These are phyloP conservation scores for Natrix natrix DNA, from an alignment of 2,797 vertebrate species.

Conservation along the genomic window DNA sequence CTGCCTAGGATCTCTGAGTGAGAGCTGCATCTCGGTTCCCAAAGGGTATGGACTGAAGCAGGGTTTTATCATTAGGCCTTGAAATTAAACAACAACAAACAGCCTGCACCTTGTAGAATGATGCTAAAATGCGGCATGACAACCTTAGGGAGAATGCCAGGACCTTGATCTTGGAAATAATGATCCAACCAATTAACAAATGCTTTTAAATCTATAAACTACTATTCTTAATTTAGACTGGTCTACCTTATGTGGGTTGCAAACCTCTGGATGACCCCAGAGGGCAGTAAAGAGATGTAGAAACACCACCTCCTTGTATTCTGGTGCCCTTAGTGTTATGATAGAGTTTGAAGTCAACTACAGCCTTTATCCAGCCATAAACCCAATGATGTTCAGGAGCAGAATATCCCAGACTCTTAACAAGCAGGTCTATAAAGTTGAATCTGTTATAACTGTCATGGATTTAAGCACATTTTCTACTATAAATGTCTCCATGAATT, in stretches of 20 bases:
- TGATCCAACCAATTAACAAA: not conserved
- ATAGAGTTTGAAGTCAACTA: not conserved
- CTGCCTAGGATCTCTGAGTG: conserved; percentile 59
- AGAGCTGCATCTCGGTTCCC: conserved; percentile 53
- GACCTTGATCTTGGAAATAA: not conserved
- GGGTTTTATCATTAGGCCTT: conserved; percentile 57
- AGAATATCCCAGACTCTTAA: not conserved
- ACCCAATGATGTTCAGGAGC: not conserved
- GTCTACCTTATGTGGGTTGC: not conserved
- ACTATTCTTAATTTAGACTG: not conserved
- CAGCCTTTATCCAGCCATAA: not conserved
- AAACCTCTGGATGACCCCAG: not conserved
- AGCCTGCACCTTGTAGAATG: not conserved
- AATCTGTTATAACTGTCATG: not conserved
- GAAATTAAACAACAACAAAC: conserved; percentile 58
- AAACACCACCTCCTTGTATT: not conserved
- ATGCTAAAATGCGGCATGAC: not conserved
- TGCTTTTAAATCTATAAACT: not conserved
- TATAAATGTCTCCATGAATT: not conserved
- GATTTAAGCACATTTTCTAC: not conserved
- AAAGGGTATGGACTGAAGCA: conserved; percentile 42
- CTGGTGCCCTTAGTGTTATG: not conserved
- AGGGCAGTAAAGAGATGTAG: not conserved
- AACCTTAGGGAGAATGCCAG: not conserved
- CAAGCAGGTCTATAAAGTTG: not conserved